These are phyloP conservation scores for Leptogaster cylindrica DNA, from an alignment of 2,888 invertebrate species.

Conservation along the genomic window DNA sequence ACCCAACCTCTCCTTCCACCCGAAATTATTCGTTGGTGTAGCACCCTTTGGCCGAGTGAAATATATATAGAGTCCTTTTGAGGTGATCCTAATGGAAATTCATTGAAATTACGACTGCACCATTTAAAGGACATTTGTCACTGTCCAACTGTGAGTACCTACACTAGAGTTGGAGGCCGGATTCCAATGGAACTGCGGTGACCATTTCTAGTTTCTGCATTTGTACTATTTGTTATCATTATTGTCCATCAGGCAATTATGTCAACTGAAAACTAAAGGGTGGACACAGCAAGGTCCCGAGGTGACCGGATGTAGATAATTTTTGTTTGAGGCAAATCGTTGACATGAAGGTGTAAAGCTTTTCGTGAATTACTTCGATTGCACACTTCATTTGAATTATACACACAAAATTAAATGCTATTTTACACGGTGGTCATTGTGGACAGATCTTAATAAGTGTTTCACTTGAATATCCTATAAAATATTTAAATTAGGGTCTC, in stretches of 20 bases:
- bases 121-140: constrained; percentile 46
- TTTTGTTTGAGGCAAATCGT: too few relatives aligned
- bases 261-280: constrained; percentile 36
- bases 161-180: not conserved
- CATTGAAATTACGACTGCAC: constrained; percentile 45
- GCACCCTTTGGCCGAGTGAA: not conserved
- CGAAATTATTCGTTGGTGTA: not conserved
- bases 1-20: not conserved
- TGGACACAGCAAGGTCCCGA: constrained; percentile 34
- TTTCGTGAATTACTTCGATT: too few relatives aligned
- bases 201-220: constrained; percentile 15
- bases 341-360: too few relatives aligned
- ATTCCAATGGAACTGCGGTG: not conserved
- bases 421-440: too few relatives aligned
- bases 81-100: constrained; percentile 44
- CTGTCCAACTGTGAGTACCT: constrained; percentile 37
- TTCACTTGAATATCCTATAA: too few relatives aligned
- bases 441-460: too few relatives aligned
- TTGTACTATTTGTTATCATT: constrained; percentile 42
- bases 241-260: constrained; percentile 43
- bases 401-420: too few relatives aligned
- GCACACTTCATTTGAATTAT: too few relatives aligned
- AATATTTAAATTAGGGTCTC: too few relatives aligned
- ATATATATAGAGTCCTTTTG: constrained; percentile 24
- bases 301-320: constrained; percentile 28